These are phyloP conservation scores for Byasa hedistus DNA, from an alignment of 2,888 invertebrate species.

Conservation along the genomic window DNA sequence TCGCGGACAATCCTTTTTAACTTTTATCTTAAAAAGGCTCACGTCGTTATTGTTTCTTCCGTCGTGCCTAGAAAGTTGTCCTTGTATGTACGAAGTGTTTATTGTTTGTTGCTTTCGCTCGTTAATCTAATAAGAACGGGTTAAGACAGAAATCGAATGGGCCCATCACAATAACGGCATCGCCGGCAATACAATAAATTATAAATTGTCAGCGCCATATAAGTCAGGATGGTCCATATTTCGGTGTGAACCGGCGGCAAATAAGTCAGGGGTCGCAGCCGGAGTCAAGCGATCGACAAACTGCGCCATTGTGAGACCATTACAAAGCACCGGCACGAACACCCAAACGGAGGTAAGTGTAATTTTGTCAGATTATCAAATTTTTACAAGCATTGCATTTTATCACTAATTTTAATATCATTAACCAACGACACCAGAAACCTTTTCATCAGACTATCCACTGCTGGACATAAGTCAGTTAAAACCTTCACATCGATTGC, in stretches of 20 bases:
- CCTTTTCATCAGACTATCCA: too few relatives aligned
- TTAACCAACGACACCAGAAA: background rate
- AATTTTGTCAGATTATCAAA: background rate
- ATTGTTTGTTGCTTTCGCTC: constrained; percentile 19
- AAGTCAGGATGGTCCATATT: constrained; percentile 45
- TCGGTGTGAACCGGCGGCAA: constrained; percentile 51
- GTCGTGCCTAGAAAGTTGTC: too few relatives aligned
- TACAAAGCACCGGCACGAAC: constrained; percentile 37
- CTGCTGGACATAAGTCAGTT: too few relatives aligned
- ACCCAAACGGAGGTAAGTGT: constrained; percentile 33
- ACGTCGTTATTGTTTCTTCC: too few relatives aligned
- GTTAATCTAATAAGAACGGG: constrained; percentile 24
- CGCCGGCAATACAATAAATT: constrained; percentile 37
- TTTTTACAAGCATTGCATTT: too few relatives aligned
- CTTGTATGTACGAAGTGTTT: background rate
- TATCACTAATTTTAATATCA: too few relatives aligned
- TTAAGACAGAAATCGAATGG: constrained; percentile 22
- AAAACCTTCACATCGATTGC: too few relatives aligned
- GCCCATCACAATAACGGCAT: constrained; percentile 29
- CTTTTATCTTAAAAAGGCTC: too few relatives aligned
- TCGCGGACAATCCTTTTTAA: too few relatives aligned
- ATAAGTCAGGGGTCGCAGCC: constrained; percentile 65
- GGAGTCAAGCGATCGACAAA: constrained; percentile 65
- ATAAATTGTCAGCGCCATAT: constrained; percentile 45
- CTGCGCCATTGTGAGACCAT: constrained; percentile 59